Conservation (phyloP, 2,797 vertebrate genomes). For the Xerus rutilus region DNA sequence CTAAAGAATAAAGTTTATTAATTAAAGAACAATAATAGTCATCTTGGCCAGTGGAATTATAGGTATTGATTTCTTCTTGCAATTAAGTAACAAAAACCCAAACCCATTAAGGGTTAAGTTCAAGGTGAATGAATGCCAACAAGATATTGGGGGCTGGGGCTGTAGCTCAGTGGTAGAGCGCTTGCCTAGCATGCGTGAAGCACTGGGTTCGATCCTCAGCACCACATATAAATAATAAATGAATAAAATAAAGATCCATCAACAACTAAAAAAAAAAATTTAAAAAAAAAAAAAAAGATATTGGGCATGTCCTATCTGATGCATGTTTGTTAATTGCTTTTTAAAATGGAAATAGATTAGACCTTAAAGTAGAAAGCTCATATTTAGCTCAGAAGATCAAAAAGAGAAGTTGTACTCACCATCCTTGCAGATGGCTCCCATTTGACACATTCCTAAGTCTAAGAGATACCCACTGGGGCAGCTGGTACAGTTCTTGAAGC, state of each 20-base stretch:
- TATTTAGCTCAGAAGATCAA: not conserved
- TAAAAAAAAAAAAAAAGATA: too few relatives aligned
- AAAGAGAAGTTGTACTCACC: slow-evolving; percentile 91
- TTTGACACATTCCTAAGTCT: slow-evolving; percentile 94
- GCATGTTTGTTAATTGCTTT: not conserved
- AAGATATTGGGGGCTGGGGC: not conserved
- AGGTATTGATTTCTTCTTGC: slow-evolving; percentile 11
- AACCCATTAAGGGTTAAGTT: not conserved
- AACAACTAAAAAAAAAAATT: too few relatives aligned
- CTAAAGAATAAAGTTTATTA: not conserved
- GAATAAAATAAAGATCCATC: too few relatives aligned
- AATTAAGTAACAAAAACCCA: not conserved
- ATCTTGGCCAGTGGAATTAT: not conserved
- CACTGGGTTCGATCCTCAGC: too few relatives aligned
- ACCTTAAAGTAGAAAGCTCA: not conserved
- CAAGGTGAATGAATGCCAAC: not conserved
- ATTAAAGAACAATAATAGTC: not conserved
- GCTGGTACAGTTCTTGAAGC: slow-evolving; percentile 96
- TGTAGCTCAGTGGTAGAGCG: too few relatives aligned
- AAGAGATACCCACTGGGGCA: slow-evolving; percentile 96
- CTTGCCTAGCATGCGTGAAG: too few relatives aligned
- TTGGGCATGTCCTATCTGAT: not conserved
- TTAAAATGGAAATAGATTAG: slow-evolving; percentile 14
- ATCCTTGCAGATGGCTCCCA: slow-evolving; percentile 99
- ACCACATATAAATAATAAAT: too few relatives aligned